Evolutionary conservation across 2,113 vertebrate genomes (phyloP), one percentile per base, ranked within the genome.

Genomic region (Aspidoscelis tigris): DNA sequence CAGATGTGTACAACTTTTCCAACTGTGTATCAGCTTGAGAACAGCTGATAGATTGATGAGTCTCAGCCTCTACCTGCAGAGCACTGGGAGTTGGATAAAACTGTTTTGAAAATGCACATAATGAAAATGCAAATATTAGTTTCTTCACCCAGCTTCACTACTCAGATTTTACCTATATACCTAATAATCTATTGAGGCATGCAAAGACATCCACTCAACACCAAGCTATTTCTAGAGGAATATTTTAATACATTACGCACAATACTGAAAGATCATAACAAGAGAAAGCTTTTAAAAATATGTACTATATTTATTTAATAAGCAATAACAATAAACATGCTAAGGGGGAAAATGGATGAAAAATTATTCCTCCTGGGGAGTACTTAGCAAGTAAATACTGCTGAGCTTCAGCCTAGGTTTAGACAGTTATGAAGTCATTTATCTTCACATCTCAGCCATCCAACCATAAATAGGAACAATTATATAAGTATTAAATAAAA

Each of bases 231-330:
- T 71, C 61, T 43, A 53, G 68, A 83, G 53, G 21, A 76, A 76
- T 55, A 83, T 76, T 76, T 83, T 83, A 76, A 53, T n/a, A 69
- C 68, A 76, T 18, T 12, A 39, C 39, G 22, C 61, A 65, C 3
- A 53, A 50, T 65, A 66, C 8, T 16, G 72, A 66, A 66, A n/a
- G 55, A 76, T 76, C 61, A 47, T 16, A 83, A 66, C 43, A 75
- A 43, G 43, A 83, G 64, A 83, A 64, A 22, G 43, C 72, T 33
- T 33, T 65, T n/a, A 22, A 50, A 74, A 82, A 20, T 50, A 75
- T 66, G 7, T 20, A 66, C 11, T 82, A 8, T n/a, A 66, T 33
- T 82, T 66, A 26, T 64, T 61, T 65, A 82, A n/a, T 65, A 44
- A 24, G 61, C 77, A 66, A 47, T 44, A 64, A 65, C 26, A 66